These are phyloP conservation scores for Microctenopoma steveboyesi DNA, from an alignment of 2,797 vertebrate genomes.

Conservation along the genomic window DNA sequence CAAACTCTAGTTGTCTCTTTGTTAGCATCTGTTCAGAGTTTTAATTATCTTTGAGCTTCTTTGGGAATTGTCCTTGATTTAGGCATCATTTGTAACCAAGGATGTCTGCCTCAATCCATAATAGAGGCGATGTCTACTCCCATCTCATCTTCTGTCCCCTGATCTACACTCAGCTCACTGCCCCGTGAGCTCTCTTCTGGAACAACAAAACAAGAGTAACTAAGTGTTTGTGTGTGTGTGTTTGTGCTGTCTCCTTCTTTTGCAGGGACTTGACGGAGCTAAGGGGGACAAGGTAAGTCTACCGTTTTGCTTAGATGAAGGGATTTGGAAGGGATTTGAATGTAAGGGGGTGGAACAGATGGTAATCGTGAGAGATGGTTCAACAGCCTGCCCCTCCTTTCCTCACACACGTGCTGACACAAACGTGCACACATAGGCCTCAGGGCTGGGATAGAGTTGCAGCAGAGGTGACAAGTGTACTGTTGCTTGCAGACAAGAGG, in stretches of 20 bases:
- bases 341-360: slow-evolving; percentile 74
- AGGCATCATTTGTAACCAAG: slow-evolving; percentile 73
- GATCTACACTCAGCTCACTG: slow-evolving; percentile 71
- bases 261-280: slow-evolving; percentile 89
- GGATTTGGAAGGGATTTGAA: slow-evolving; percentile 71
- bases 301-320: slow-evolving; percentile 78
- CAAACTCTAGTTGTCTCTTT: slow-evolving; percentile 32
- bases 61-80: slow-evolving; percentile 73
- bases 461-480: slow-evolving; percentile 75
- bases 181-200: slow-evolving; percentile 70
- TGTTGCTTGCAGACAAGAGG: slow-evolving; percentile 66
- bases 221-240: slow-evolving; percentile 60
- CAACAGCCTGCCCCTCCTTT: slow-evolving; percentile 25
- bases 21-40: slow-evolving; percentile 34
- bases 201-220: slow-evolving; percentile 76
- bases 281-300: slow-evolving; percentile 93
- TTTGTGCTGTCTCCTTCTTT: slow-evolving; percentile 64
- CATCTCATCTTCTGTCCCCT: slow-evolving; percentile 79
- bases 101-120: slow-evolving; percentile 74
- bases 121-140: slow-evolving; percentile 76
- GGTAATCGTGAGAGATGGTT: slow-evolving; percentile 75
- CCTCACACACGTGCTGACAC: background rate
- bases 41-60: slow-evolving; percentile 65
- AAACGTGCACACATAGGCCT: slow-evolving; percentile 22
- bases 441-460: slow-evolving; percentile 61